Evolutionary conservation across 2,113 vertebrate genomes (phyloP).

Genomic region (Catagonus wagneri): DNA sequence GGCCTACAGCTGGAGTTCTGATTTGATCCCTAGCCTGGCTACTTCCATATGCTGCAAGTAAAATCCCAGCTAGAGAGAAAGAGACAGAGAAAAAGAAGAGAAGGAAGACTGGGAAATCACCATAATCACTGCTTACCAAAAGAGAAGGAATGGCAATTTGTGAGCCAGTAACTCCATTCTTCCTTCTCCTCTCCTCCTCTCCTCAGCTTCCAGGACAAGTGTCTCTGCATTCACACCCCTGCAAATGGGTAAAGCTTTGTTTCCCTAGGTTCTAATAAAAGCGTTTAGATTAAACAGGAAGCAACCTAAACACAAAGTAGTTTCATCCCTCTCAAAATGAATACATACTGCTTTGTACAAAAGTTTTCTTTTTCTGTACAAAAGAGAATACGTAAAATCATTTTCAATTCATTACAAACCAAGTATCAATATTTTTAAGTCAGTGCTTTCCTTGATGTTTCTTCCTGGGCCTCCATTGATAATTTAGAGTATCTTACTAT

Average conservation of each 20-base stretch:
- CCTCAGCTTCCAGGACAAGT: neutral
- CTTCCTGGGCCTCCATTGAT: neutral
- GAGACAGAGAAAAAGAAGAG: neutral
- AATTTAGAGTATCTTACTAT: neutral
- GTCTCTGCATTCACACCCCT: neutral
- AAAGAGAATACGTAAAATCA: neutral
- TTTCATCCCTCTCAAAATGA: neutral
- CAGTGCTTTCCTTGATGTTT: neutral
- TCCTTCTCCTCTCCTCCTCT: neutral
- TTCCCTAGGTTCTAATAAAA: neutral
- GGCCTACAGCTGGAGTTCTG: too few species aligned
- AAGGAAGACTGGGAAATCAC: neutral
- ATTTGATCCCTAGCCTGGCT: too few species aligned
- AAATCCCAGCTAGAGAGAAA: neutral
- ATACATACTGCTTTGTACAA: neutral
- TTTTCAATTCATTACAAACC: neutral
- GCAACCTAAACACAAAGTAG: neutral
- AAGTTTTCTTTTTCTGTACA: neutral
- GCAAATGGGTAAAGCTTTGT: neutral
- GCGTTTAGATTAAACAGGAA: neutral
- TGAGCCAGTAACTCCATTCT: neutral
- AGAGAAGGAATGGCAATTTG: neutral
- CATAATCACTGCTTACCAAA: neutral
- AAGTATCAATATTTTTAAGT: neutral
- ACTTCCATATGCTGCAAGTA: too few species aligned